These are phyloP conservation scores for Oncorhynchus nerka DNA, from an alignment of 2,113 vertebrate species.

Conservation along the genomic window DNA sequence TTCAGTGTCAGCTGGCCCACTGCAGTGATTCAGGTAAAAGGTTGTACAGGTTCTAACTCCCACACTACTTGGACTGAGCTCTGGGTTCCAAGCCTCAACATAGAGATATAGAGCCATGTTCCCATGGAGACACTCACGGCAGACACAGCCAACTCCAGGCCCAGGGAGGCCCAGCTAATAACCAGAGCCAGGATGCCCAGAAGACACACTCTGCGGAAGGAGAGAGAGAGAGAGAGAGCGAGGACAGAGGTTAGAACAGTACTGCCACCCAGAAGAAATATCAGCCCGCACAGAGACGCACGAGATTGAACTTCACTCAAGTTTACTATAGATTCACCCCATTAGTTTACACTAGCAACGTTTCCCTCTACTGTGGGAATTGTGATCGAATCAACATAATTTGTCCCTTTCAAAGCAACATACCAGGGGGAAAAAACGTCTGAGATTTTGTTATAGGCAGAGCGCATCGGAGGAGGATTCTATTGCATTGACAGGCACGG, in stretches of 20 bases:
- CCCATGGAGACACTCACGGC: slow-evolving; percentile 78
- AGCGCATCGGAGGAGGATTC: too few species aligned
- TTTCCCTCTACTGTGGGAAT: too few species aligned
- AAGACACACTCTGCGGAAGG: slow-evolving; percentile 84
- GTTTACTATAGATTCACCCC: too few species aligned
- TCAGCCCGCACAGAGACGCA: too few species aligned
- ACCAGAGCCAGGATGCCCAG: slow-evolving; percentile 90
- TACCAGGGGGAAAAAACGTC: too few species aligned
- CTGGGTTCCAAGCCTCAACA: neutral
- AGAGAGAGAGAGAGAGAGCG: neutral
- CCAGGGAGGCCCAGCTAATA: slow-evolving; percentile 92
- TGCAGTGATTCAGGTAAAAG: neutral
- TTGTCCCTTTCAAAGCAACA: too few species aligned
- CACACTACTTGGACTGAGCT: neutral
- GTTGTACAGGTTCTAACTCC: neutral
- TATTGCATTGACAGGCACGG: too few species aligned
- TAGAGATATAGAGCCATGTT: slow-evolving; percentile 20
- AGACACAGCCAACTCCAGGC: slow-evolving; percentile 86
- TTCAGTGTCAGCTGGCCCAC: too few species aligned
- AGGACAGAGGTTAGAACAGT: slow-evolving; percentile 8
- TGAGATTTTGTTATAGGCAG: too few species aligned
- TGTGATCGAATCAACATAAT: too few species aligned
- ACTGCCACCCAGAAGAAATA: neutral
- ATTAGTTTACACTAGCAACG: too few species aligned
- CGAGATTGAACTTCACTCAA: too few species aligned